A percentile compares a stretch with the other conserved stretches of the same genome.
Conservation (phyloP, 2,113 vertebrate genomes). For the Proterorhinus semilunaris region DNA sequence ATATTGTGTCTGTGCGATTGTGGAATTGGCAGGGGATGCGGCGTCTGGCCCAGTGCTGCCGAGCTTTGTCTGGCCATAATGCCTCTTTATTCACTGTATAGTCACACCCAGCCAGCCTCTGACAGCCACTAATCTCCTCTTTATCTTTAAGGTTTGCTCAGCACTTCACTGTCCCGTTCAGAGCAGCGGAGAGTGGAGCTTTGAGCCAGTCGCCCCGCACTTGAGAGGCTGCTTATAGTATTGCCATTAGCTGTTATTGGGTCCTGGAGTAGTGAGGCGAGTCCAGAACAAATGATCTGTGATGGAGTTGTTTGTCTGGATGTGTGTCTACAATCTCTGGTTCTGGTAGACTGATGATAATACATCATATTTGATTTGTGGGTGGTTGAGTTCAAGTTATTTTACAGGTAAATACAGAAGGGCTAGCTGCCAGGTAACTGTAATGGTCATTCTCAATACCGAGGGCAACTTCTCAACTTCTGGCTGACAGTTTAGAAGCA, state of each 20-base stretch:
- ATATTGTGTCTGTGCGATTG: not conserved
- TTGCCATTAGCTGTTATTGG: slow-evolving; percentile 19
- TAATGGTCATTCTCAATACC: no score
- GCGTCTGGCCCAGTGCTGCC: slow-evolving; percentile 49
- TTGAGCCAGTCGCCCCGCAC: slow-evolving; percentile 23
- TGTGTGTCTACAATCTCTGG: not conserved
- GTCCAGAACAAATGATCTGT: not conserved
- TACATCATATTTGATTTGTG: not conserved
- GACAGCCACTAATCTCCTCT: slow-evolving; percentile 67
- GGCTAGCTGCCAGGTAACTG: no score
- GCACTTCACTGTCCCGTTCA: slow-evolving; percentile 60
- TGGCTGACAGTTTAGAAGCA: no score
- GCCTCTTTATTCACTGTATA: slow-evolving; percentile 57
- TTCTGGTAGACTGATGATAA: not conserved
- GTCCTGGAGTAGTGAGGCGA: slow-evolving; percentile 1
- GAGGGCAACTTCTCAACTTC: no score
- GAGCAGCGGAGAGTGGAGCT: slow-evolving; percentile 32
- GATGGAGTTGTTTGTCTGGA: no score
- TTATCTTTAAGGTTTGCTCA: slow-evolving; percentile 70
- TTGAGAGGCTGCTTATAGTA: slow-evolving; percentile 10
- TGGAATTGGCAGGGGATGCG: slow-evolving; percentile 47
- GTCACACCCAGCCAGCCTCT: slow-evolving; percentile 48
- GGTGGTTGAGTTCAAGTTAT: not conserved
- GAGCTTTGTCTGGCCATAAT: slow-evolving; percentile 65
- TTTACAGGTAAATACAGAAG: no score